phyloP scores from a whole-genome alignment of 35 echinoderm and acorn worm genomes.

The Stichopus chloronotus region DNA sequence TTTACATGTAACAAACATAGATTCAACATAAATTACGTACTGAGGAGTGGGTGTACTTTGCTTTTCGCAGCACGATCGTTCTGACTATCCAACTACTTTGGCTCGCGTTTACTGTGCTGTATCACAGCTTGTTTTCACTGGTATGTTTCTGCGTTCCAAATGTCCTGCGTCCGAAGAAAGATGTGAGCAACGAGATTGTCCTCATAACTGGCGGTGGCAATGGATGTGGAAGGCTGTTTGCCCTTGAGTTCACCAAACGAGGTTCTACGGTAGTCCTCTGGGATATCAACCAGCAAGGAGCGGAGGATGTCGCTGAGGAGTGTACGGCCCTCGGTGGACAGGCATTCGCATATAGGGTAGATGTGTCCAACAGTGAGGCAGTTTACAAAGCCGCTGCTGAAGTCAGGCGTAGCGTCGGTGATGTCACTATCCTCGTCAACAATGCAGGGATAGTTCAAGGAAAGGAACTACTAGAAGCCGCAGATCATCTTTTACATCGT shows the following conservation, averaged over 20 bases:
- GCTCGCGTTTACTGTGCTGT: background rate
- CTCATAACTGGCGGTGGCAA: slow-evolving; percentile 77
- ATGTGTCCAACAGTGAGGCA: slow-evolving; percentile 65
- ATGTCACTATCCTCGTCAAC: slow-evolving; percentile 83
- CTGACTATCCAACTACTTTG: background rate
- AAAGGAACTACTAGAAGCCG: slow-evolving; percentile 70
- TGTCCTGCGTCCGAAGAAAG: slow-evolving; percentile 56
- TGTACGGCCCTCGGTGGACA: slow-evolving; percentile 52
- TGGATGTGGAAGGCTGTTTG: slow-evolving; percentile 76
- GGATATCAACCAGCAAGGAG: slow-evolving; percentile 71
- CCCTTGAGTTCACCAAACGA: slow-evolving; percentile 68
- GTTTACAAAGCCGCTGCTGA: slow-evolving; percentile 69
- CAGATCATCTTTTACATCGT: slow-evolving; percentile 70
- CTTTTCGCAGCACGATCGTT: background rate
- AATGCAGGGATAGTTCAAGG: slow-evolving; percentile 87
- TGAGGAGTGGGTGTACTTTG: background rate
- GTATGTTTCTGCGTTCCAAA: slow-evolving; percentile 42
- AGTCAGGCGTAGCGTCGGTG: slow-evolving; percentile 75
- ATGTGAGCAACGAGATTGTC: slow-evolving; percentile 78
- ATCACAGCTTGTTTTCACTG: background rate
- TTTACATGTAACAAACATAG: no score
- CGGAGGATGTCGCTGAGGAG: background rate
- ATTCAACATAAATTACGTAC: no score
- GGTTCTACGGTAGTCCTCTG: slow-evolving; percentile 74
- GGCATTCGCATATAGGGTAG: slow-evolving; percentile 78